These are phyloP conservation scores for Trichomycterus rosablanca DNA, from an alignment of 2,113 vertebrate species.

Conservation along the genomic window DNA sequence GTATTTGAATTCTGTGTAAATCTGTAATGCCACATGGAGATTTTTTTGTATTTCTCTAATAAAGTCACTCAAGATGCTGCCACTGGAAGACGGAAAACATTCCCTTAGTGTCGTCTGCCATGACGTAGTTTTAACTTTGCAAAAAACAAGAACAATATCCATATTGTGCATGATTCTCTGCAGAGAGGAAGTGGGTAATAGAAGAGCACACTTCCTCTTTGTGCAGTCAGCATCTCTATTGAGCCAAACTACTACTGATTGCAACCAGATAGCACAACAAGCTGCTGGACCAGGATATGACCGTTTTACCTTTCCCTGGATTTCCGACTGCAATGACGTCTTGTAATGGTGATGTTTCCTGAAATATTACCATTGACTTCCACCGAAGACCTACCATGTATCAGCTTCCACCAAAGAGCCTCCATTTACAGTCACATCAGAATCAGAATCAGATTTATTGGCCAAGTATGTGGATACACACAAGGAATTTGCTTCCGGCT, in stretches of 20 bases:
- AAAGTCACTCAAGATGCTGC: background rate
- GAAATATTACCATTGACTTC: background rate
- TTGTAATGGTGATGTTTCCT: constrained; percentile 1
- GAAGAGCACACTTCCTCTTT: constrained; percentile 21
- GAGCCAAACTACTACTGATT: constrained; percentile 1
- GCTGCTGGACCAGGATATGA: constrained; percentile 8
- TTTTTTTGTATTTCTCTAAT: background rate
- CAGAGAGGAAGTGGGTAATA: constrained; percentile 28
- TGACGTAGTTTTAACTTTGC: background rate
- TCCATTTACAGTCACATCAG: background rate
- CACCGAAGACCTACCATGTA: too few relatives aligned
- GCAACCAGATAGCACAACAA: background rate
- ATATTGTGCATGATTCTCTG: background rate
- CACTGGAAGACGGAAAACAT: constrained; percentile 3
- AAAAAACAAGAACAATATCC: background rate
- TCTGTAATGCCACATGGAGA: too few relatives aligned
- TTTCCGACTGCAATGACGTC: constrained; percentile 3
- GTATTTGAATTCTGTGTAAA: too few relatives aligned
- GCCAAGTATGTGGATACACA: too few relatives aligned
- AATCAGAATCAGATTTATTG: too few relatives aligned
- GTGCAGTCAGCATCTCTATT: constrained; percentile 30
- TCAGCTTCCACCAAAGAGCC: too few relatives aligned
- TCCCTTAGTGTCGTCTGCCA: background rate
- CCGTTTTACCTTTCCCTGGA: background rate
- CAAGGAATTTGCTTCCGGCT: too few relatives aligned